Conservation (phyloP, 2,113 vertebrate species). For the Apteryx owenii region DNA sequence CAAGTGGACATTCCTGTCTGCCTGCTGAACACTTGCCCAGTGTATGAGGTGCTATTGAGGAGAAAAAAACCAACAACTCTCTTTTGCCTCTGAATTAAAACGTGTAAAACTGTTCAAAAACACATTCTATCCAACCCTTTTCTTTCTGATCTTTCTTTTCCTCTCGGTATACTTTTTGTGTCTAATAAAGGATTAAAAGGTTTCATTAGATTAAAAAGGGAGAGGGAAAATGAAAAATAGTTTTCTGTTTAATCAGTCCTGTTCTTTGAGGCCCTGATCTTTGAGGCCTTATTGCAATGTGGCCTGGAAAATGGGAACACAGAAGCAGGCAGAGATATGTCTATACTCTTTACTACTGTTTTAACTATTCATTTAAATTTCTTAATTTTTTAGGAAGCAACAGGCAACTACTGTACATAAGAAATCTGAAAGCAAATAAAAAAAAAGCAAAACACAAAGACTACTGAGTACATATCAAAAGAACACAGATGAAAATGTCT, state of each 20-base stretch:
- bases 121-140: neutral
- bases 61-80: neutral
- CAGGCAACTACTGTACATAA: conserved; percentile 16
- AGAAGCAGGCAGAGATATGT: conserved; percentile 10
- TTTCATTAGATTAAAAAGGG: conserved; percentile 3
- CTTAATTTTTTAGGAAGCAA: conserved; percentile 30
- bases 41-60: neutral
- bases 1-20: neutral
- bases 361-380: conserved; percentile 28
- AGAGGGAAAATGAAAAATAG: neutral
- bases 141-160: neutral
- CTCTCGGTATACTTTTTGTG: neutral
- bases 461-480: neutral
- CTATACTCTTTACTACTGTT: neutral
- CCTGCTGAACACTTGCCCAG: neutral
- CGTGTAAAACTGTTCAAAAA: neutral
- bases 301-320: neutral
- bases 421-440: conserved; percentile 14
- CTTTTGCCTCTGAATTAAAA: neutral
- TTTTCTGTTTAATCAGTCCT: neutral
- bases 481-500: neutral
- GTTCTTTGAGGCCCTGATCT: neutral
- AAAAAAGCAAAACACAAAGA: neutral
- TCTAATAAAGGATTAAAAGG: neutral
- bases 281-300: neutral